A percentile compares a stretch with the other conserved stretches of the same genome.
Evolutionary conservation across 2,113 vertebrate species (phyloP).

Genomic region (Gymnogyps californianus): DNA sequence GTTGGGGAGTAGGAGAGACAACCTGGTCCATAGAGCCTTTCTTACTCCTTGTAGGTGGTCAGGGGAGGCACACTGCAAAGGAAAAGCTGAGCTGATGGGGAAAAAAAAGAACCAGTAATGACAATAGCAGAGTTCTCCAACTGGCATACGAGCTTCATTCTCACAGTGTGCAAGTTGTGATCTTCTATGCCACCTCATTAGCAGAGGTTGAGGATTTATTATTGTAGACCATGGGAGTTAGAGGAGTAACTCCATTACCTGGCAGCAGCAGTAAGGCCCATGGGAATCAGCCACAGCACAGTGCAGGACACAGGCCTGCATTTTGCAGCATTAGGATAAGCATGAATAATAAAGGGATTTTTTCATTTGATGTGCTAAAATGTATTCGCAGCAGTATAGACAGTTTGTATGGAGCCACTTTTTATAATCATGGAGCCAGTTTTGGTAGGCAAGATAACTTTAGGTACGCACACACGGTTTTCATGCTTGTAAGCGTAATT

Average conservation of each 20-base stretch:
- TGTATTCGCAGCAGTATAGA: not conserved
- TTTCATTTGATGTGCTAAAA: not conserved
- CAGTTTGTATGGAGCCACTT: not conserved
- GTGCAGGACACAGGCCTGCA: not conserved
- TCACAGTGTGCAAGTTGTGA: not conserved
- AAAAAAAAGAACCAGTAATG: too few species aligned
- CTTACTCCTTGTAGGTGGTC: not conserved
- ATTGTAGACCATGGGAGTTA: not conserved
- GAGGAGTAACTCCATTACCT: not conserved
- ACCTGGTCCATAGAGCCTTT: not conserved
- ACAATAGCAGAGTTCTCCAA: not conserved
- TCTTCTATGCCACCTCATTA: not conserved
- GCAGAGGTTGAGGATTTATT: not conserved
- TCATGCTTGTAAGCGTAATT: not conserved
- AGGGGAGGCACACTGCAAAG: not conserved
- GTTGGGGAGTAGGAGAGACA: not conserved
- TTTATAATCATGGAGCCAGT: too few species aligned
- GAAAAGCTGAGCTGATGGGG: not conserved
- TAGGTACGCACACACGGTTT: not conserved
- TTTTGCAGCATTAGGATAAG: not conserved
- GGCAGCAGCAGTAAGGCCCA: not conserved
- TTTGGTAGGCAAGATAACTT: not conserved
- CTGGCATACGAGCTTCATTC: not conserved
- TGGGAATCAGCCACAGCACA: not conserved
- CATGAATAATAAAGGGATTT: not conserved